Base-by-base conservation (phyloP, 2,888 invertebrate genomes). In the Lasioglossum figueresi region DNA sequence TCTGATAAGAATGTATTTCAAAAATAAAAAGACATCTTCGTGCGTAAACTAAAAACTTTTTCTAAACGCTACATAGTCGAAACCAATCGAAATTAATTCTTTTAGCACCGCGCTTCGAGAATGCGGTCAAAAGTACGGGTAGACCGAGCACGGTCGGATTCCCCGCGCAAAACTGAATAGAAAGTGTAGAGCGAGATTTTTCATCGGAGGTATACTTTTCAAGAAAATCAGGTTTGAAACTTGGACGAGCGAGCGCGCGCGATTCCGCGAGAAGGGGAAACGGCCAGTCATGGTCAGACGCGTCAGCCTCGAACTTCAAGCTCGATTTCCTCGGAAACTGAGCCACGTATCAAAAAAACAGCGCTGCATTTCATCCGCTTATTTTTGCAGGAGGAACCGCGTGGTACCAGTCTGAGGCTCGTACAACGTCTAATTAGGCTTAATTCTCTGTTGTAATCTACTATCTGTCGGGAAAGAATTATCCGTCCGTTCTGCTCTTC, bases 401-500 rank as follows among this genome's bases (percentile, higher is more conserved):
- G 23, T 8, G 23, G 52, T 52, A 23, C 52, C 52, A 52, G 52
- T 23, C 52, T 8, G 8, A 0, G 52, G 23, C 52, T 1, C 8
- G 52, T 52, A 52, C 52, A 23, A 52, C 2, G 52, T 52, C 59
- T 59, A 59, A 59, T 59, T 59, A 27, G 31, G 59, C 59, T 59
- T 59, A 27, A 59, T 27, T 59, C 59, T 59, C 59, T 4, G 27
- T 59, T 59, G 16, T 27, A 59, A 59, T 59, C 27, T 59, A 59
- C 31, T 27, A 59, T 59, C 59, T 27, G 59, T 59, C 59, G 23
- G 31, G 66, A 8, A 34, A 34, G 66, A 66, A 78, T 79, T 75
- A 66, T 66, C 66, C 31, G 19, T 19, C 19, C 74, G 68, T 73
- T 78, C 77, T 48, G 76, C 79, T 70, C 74, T 70, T 80, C 74